Conservation (phyloP, 2,797 vertebrate genomes). For the Anas acuta region DNA sequence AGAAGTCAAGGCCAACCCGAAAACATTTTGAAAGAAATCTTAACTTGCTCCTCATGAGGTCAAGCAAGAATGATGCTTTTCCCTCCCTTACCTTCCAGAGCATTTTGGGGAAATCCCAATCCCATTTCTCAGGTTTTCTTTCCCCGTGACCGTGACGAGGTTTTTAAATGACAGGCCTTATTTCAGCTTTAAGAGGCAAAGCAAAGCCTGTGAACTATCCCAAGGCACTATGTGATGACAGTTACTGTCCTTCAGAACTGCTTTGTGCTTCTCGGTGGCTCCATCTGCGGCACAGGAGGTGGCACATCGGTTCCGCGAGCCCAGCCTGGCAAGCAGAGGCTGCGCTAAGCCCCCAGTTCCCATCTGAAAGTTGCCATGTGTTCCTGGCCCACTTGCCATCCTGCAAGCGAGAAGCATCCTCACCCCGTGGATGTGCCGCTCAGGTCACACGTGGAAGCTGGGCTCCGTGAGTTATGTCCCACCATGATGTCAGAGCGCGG, state of each 20-base stretch:
- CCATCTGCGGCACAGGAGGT: fast-evolving
- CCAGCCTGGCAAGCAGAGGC: not conserved
- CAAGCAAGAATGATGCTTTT: not conserved
- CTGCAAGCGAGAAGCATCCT: not conserved
- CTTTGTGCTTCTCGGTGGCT: not conserved
- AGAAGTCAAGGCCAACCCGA: not conserved
- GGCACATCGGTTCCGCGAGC: not conserved
- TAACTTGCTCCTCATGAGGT: too few species aligned
- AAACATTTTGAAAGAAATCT: not conserved
- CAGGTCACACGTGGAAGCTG: not conserved
- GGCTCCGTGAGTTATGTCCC: not conserved
- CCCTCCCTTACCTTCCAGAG: not conserved
- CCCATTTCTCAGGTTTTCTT: not conserved
- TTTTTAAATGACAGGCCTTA: not conserved
- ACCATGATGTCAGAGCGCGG: constrained; percentile 15
- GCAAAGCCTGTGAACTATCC: not conserved
- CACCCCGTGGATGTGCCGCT: not conserved
- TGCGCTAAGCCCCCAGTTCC: not conserved
- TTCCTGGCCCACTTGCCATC: not conserved
- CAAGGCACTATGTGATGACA: not conserved
- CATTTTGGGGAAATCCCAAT: not conserved
- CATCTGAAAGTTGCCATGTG: not conserved
- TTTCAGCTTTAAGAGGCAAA: not conserved
- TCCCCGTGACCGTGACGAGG: fast-evolving
- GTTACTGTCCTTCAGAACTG: not conserved